phyloP scores from a whole-genome alignment of 2,888 invertebrate genomes.

The Leptinotarsa tumamoca region DNA sequence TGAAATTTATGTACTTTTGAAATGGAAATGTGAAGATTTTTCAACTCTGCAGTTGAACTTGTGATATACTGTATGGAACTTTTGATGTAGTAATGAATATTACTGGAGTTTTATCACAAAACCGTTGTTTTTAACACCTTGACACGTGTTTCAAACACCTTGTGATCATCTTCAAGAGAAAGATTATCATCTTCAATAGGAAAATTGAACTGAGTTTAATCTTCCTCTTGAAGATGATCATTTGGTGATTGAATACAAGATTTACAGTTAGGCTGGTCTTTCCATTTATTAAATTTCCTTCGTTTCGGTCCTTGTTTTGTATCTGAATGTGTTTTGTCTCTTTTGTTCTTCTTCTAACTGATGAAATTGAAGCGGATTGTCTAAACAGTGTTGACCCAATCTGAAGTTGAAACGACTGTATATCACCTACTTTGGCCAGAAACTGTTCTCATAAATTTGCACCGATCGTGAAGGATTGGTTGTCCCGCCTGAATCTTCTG shows the following conservation, averaged over 20 bases:
- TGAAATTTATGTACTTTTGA: no score
- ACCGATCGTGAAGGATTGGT: conserved; percentile 11
- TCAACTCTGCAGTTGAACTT: no score
- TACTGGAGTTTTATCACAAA: no score
- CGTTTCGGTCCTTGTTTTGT: neutral
- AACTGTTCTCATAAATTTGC: conserved; percentile 10
- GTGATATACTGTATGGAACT: no score
- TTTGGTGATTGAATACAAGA: neutral
- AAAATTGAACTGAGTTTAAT: no score
- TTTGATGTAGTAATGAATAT: no score
- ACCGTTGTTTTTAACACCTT: no score
- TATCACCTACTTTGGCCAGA: conserved; percentile 15
- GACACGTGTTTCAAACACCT: no score
- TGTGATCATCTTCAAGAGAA: no score
- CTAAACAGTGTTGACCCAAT: neutral
- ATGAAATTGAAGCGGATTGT: conserved; percentile 15
- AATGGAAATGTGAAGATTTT: no score
- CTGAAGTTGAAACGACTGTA: conserved; percentile 24
- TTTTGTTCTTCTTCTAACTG: conserved; percentile 14
- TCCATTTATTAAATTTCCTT: conserved; percentile 5
- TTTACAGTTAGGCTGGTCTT: neutral
- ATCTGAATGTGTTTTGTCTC: neutral
- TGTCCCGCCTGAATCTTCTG: conserved; percentile 18
- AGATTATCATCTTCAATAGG: no score
- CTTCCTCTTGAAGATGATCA: no score